A percentile compares a stretch with the other conserved stretches of the same genome.
phyloP scores from a whole-genome alignment of 2,113 vertebrate genomes.

The Sciurus niger region DNA sequence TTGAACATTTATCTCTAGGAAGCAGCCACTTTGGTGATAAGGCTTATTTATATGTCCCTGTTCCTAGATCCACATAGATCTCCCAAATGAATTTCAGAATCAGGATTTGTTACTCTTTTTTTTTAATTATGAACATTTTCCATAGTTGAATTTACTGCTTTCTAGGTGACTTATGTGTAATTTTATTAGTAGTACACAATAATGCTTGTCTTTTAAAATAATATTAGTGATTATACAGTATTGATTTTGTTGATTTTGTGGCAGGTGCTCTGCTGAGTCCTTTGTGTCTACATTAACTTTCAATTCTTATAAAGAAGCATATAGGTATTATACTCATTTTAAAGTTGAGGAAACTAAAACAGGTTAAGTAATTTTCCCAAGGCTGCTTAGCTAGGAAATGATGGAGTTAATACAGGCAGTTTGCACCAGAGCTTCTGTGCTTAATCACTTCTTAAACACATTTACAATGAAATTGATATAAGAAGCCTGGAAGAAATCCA shows the following conservation, averaged over 20 bases:
- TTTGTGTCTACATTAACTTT: background rate
- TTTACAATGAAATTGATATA: background rate
- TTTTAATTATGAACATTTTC: background rate
- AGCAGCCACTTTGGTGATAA: background rate
- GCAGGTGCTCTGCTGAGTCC: background rate
- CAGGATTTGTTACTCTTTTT: background rate
- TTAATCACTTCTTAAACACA: background rate
- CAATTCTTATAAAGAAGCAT: background rate
- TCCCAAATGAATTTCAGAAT: slow-evolving; percentile 10
- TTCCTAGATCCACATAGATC: background rate
- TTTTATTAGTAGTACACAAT: background rate
- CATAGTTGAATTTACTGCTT: background rate
- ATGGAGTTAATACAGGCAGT: background rate
- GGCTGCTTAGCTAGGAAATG: background rate
- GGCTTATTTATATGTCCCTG: background rate
- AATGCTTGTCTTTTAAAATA: background rate
- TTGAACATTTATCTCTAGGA: background rate
- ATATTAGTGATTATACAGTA: background rate
- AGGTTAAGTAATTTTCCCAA: background rate
- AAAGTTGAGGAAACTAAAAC: background rate
- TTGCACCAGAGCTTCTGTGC: background rate
- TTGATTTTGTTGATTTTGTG: slow-evolving; percentile 53
- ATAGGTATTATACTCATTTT: background rate
- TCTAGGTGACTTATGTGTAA: background rate
- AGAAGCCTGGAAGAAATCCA: background rate